A percentile compares a stretch with the other conserved stretches of the same genome.
Evolutionary conservation across 2,888 invertebrate species (phyloP).

Genomic region (Chrysodeixis includens): DNA sequence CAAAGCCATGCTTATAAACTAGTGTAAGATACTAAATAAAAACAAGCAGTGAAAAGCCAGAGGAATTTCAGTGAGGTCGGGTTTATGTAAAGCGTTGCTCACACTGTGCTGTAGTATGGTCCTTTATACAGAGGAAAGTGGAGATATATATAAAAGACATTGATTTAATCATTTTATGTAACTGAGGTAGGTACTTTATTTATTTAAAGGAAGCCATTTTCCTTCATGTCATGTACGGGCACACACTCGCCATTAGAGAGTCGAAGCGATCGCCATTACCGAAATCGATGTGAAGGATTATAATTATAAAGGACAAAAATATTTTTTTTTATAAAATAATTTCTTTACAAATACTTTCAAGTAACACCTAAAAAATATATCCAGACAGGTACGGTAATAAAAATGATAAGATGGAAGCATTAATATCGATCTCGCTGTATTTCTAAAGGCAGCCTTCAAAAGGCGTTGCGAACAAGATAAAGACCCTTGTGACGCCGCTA

Average conservation of each 20-base stretch:
- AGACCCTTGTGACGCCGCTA: constrained; percentile 14
- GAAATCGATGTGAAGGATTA: no score
- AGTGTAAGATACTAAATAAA: constrained; percentile 63
- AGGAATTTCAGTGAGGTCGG: constrained; percentile 64
- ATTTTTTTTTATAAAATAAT: no score
- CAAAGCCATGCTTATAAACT: constrained; percentile 34
- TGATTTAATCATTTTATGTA: neutral
- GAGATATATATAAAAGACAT: neutral
- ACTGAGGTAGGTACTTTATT: no score
- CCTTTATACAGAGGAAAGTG: constrained; percentile 29
- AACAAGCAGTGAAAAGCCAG: constrained; percentile 66
- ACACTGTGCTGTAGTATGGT: constrained; percentile 39
- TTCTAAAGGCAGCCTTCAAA: neutral
- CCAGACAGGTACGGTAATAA: neutral
- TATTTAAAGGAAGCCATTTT: no score
- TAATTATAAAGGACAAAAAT: no score
- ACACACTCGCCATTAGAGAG: no score
- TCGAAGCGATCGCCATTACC: no score
- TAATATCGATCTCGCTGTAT: neutral
- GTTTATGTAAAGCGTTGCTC: constrained; percentile 67
- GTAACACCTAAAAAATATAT: neutral
- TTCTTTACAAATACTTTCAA: neutral
- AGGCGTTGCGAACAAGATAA: neutral
- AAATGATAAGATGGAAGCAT: neutral
- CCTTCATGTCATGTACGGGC: no score